These are phyloP conservation scores for Anableps anableps DNA, from an alignment of 2,797 vertebrate genomes.

Conservation along the genomic window DNA sequence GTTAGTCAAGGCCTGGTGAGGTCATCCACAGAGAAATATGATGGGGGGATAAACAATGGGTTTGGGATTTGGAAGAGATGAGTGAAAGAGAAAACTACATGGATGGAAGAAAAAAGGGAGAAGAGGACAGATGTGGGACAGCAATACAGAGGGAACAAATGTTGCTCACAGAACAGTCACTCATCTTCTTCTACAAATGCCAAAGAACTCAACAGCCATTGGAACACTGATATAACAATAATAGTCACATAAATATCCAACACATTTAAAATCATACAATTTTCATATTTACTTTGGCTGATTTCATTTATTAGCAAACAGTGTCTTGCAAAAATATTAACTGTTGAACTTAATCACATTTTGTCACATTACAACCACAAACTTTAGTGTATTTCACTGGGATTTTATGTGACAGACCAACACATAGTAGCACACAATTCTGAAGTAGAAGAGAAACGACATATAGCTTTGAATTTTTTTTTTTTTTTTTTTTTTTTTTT, in stretches of 20 bases:
- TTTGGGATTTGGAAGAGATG: constrained; percentile 8
- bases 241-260: neutral
- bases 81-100: constrained; percentile 23
- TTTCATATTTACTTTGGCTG: neutral
- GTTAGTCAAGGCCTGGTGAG: constrained; percentile 89
- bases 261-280: constrained; percentile 7
- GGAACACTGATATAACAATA: constrained; percentile 8
- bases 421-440: neutral
- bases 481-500: neutral
- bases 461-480: neutral
- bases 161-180: constrained; percentile 28
- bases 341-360: neutral
- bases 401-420: neutral
- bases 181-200: constrained; percentile 27
- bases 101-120: neutral
- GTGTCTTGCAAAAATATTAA: neutral
- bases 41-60: constrained; percentile 29
- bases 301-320: neutral
- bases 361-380: neutral
- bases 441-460: neutral
- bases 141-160: constrained; percentile 29
- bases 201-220: constrained; percentile 21
- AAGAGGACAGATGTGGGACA: constrained; percentile 10
- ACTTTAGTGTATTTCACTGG: neutral
- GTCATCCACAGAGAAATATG: constrained; percentile 73